Conservation (phyloP, 1,140 invertebrate species). For the Bombus waltoni region DNA sequence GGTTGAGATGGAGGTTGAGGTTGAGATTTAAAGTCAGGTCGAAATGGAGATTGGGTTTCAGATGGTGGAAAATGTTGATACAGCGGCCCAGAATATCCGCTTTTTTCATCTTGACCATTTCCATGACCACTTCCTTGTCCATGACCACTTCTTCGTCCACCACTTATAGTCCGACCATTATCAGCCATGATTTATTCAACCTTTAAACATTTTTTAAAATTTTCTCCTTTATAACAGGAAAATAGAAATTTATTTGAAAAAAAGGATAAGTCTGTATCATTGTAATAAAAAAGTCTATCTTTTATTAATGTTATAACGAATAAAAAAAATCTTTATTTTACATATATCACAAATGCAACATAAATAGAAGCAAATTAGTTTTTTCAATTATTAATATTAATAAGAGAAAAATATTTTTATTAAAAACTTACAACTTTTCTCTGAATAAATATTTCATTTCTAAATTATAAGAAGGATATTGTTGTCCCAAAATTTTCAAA, state of each 20-base stretch:
- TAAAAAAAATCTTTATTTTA: not conserved
- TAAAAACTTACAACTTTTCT: not conserved
- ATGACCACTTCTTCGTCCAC: not conserved
- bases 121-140: too few species aligned
- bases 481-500: not conserved
- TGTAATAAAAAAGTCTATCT: not conserved
- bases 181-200: not conserved
- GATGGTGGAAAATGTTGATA: too few species aligned
- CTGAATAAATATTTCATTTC: not conserved
- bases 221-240: not conserved
- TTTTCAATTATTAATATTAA: not conserved
- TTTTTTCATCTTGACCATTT: not conserved
- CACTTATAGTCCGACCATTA: not conserved
- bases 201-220: not conserved
- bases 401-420: not conserved
- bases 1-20: too few species aligned
- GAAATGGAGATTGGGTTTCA: too few species aligned
- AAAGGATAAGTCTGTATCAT: not conserved
- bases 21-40: too few species aligned
- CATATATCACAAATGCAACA: not conserved
- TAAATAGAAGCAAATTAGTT: not conserved
- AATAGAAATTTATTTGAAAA: not conserved
- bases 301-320: not conserved
- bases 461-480: not conserved
- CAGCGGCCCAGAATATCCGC: accelerated